These are phyloP conservation scores for Melanostoma scalare DNA, from an alignment of 2,888 invertebrate species.

Conservation along the genomic window DNA sequence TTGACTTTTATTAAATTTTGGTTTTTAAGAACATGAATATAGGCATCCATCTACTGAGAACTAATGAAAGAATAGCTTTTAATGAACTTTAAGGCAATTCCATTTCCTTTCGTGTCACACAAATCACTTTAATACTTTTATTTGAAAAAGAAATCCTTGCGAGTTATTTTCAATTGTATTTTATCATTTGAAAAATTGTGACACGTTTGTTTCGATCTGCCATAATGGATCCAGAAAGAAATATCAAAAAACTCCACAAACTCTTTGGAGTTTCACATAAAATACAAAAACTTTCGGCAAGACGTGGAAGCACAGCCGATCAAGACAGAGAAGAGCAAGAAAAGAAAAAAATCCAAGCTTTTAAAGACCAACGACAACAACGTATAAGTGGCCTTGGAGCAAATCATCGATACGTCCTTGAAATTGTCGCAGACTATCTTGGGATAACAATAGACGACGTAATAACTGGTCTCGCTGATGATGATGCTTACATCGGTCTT, in stretches of 20 bases:
- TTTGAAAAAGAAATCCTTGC: not conserved
- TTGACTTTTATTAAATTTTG: too few species aligned
- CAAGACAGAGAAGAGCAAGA: conserved; percentile 77
- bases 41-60: too few species aligned
- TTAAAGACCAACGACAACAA: conserved; percentile 77
- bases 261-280: conserved; percentile 78
- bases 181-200: conserved; percentile 5
- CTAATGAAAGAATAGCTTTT: too few species aligned
- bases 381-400: conserved; percentile 77
- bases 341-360: conserved; percentile 74
- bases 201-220: not conserved
- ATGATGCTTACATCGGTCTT: conserved; percentile 84
- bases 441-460: conserved; percentile 86
- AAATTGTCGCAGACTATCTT: conserved; percentile 87
- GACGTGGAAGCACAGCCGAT: conserved; percentile 77
- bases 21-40: too few species aligned
- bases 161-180: conserved; percentile 13
- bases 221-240: conserved; percentile 77
- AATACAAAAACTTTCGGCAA: conserved; percentile 77
- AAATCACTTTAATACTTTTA: too few species aligned
- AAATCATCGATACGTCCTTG: conserved; percentile 86
- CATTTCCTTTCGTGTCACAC: too few species aligned
- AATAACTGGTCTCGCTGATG: conserved; percentile 88
- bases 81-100: too few species aligned
- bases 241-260: conserved; percentile 76